Percentiles rank a stretch among this genome's conserved stretches.
Evolutionary conservation across 2,797 vertebrate species (phyloP).

Genomic region (Alectoris magna): DNA sequence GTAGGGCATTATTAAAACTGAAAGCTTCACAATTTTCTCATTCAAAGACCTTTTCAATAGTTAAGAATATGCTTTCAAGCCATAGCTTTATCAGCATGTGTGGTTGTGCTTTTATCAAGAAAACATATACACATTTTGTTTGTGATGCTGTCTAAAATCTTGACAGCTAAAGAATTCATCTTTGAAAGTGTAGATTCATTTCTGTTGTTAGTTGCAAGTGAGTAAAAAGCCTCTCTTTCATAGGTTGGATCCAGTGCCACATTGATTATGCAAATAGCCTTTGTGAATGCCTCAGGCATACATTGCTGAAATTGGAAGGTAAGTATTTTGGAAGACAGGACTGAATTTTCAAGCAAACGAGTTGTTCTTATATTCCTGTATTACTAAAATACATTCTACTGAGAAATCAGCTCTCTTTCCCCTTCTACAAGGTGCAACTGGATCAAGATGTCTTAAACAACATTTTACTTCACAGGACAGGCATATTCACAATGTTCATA

Average conservation of each 20-base stretch:
- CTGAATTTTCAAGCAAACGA: conserved; percentile 42
- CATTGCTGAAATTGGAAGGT: conserved; percentile 60
- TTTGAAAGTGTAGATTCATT: conserved; percentile 65
- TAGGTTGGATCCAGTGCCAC: conserved; percentile 63
- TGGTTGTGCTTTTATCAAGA: conserved; percentile 65
- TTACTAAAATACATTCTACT: conserved; percentile 57
- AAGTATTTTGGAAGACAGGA: conserved; percentile 58
- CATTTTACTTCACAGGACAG: background rate
- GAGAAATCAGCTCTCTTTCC: conserved; percentile 8
- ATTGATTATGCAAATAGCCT: conserved; percentile 67
- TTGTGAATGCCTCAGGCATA: conserved; percentile 63
- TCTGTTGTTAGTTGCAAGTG: conserved; percentile 38
- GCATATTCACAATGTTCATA: background rate
- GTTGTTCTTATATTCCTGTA: conserved; percentile 43
- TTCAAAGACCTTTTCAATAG: conserved; percentile 75
- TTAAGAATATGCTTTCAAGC: conserved; percentile 78
- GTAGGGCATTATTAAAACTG: conserved; percentile 74
- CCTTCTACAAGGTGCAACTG: background rate
- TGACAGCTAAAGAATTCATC: conserved; percentile 76
- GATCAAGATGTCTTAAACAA: background rate
- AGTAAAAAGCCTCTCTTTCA: conserved; percentile 65
- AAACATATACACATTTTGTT: conserved; percentile 68
- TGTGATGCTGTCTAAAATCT: conserved; percentile 75
- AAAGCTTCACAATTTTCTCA: conserved; percentile 74
- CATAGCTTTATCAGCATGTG: conserved; percentile 64